Evolutionary conservation across 2,113 vertebrate genomes (phyloP), one percentile per base, ranked within the genome.

Genomic region (Oxyura jamaicensis): DNA sequence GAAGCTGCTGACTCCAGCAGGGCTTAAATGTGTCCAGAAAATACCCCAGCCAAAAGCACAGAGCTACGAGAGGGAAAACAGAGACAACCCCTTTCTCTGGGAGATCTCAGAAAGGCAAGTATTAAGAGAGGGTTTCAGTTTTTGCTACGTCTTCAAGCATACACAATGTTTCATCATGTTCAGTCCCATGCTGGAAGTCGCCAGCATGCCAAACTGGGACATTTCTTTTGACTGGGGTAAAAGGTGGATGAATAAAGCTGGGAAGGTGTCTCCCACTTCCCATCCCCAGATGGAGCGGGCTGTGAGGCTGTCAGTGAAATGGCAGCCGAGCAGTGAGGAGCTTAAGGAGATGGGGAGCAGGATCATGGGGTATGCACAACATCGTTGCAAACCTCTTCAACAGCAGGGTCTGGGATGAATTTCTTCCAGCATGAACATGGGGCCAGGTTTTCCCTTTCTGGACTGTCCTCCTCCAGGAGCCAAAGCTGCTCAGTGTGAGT

Each of bases 291-390:
- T 8, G 35, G 23, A 65, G 16, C 6, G 9, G 16, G 28, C 11
- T 20, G 29, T 4, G 14, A 74, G 60, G 31, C 8, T 48, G 46
- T 8, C 55, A 6, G 13, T 23, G 66, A 72, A 46, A 52, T 14
- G n/a, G 22, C 60, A 84, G 25, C 41, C 63, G 31, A 56, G 69
- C 77, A 63, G 35, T 15, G 7, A 46, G 36, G 48, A 28, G 42
- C 42, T 65, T 35, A 23, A 31, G 36, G 8, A 23, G 16, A 19
- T 20, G 33, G 63, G 14, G 16, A 75, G 19, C 28, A 65, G 48
- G 21, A 86, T 18, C 0, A 0, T 13, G 20, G 17, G 56, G 33
- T 50, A 31, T 26, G 16, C 4, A 13, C 46, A 26, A 6, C 3
- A 0, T 4, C 6, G 15, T 16, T 44, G 19, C 36, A 1, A 20